Evolutionary conservation across 2,797 vertebrate species (phyloP), one percentile per base, ranked within the genome.

Genomic region (Pempheris klunzingeri): DNA sequence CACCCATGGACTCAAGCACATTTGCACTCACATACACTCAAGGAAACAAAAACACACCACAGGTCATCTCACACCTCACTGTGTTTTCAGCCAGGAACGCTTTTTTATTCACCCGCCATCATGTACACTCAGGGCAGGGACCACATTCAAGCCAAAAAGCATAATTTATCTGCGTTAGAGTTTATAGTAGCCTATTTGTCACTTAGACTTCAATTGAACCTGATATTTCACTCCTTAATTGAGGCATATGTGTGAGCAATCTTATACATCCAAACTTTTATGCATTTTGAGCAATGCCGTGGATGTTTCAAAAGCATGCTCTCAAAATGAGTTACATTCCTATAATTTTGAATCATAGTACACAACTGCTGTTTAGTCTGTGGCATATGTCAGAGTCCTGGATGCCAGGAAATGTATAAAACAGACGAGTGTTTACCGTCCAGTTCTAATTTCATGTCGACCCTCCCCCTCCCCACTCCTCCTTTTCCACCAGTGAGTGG

Each of bases 321-420:
- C 58, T 59, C 46, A 67, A 22, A 76, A n/a, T n/a, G n/a, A n/a
- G n/a, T n/a, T n/a, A n/a, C n/a, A n/a, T n/a, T n/a, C n/a, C n/a
- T n/a, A n/a, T n/a, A n/a, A n/a, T n/a, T 50, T 68, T 50, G 20
- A 50, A 12, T 17, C 4, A 18, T 73, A n/a, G 53, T 44, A 60
- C 50, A 71, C 38, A 44, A 17, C 43, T 30, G 26, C 50, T 60
- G 7, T 67, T 73, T 41, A 24, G 34, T 43, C 8, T 57, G 39
- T 30, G 39, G 59, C 39, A 62, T 18, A 52, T 60, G 60, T 47
- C 65, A 14, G 74, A 80, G 52, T 77, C 54, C 43, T 74, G 59
- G 88, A 89, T 90, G 88, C 87, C 92, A 90, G 76, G 68, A 90
- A 89, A 90, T 85, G 85, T 74, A 72, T 79, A 80, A 89, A 90